Percentiles rank a stretch among this genome's conserved stretches.
Conservation (phyloP, 1,140 invertebrate genomes). For the Apis laboriosa region DNA sequence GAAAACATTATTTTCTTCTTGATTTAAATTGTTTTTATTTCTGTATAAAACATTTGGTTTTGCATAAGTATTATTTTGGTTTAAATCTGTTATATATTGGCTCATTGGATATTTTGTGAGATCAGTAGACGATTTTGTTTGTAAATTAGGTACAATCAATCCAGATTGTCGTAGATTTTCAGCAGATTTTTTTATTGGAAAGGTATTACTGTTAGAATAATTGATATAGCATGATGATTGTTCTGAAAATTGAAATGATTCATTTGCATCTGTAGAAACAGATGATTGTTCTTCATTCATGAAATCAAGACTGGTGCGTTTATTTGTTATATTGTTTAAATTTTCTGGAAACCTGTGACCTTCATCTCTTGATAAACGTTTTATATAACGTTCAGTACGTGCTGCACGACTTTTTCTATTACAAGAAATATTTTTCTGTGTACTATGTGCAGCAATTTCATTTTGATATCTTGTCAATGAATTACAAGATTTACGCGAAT, state of each 20-base stretch:
- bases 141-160: neutral
- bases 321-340: constrained; percentile 24
- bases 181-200: constrained; percentile 38
- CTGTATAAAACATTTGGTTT: constrained; percentile 66
- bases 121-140: constrained; percentile 22
- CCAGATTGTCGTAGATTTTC: constrained; percentile 36
- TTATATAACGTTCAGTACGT: constrained; percentile 89
- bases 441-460: constrained; percentile 81
- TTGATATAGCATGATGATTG: constrained; percentile 34
- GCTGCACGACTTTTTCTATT: constrained; percentile 84
- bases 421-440: constrained; percentile 79
- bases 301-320: constrained; percentile 18
- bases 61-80: constrained; percentile 60
- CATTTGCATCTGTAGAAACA: neutral
- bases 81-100: constrained; percentile 54
- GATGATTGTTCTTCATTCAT: constrained; percentile 52
- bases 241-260: constrained; percentile 26
- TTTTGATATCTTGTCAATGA: constrained; percentile 85
- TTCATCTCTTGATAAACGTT: constrained; percentile 87
- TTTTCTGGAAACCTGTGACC: constrained; percentile 67
- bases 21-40: constrained; percentile 4
- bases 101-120: constrained; percentile 20
- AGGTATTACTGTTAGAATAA: constrained; percentile 31
- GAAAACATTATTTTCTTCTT: constrained; percentile 1
- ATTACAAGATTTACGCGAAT: constrained; percentile 83